These are phyloP conservation scores for Holcopasites calliopsidis DNA, from an alignment of 1,140 invertebrate genomes.

Conservation along the genomic window DNA sequence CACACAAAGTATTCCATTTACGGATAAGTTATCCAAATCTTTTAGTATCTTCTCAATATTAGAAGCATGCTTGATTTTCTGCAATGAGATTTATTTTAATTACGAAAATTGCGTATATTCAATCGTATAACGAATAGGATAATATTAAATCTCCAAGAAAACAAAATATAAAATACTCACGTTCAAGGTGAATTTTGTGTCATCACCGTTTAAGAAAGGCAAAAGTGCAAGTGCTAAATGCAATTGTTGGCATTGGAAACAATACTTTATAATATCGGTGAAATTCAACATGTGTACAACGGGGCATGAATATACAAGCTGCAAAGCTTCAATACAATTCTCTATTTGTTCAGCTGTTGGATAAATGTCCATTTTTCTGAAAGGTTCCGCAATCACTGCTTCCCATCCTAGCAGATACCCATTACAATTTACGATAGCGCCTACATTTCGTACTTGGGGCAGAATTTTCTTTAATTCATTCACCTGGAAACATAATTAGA, in stretches of 20 bases:
- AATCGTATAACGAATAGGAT: constrained; percentile 9
- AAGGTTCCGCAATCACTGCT: constrained; percentile 63
- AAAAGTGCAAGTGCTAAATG: constrained; percentile 68
- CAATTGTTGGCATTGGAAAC: constrained; percentile 62
- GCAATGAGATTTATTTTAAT: background rate
- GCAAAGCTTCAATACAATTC: constrained; percentile 64
- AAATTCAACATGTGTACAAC: constrained; percentile 66
- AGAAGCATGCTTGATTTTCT: constrained; percentile 11
- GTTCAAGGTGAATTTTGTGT: constrained; percentile 55
- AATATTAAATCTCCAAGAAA: background rate
- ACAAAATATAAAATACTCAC: constrained; percentile 49
- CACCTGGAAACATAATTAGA: constrained; percentile 52
- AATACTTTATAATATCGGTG: constrained; percentile 55
- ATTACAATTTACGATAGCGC: constrained; percentile 60
- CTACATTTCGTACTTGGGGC: constrained; percentile 60
- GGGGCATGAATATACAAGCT: constrained; percentile 70
- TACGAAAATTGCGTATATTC: constrained; percentile 9
- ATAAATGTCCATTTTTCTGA: constrained; percentile 62
- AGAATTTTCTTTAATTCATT: constrained; percentile 67
- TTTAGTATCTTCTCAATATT: constrained; percentile 39
- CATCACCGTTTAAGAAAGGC: constrained; percentile 64
- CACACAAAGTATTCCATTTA: constrained; percentile 55
- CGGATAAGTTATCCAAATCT: constrained; percentile 47
- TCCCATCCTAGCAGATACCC: constrained; percentile 73
- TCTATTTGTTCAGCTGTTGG: constrained; percentile 58